Percentiles rank a stretch among this genome's conserved stretches.
Evolutionary conservation across 2,113 vertebrate species (phyloP).

Genomic region (Pristiophorus japonicus): DNA sequence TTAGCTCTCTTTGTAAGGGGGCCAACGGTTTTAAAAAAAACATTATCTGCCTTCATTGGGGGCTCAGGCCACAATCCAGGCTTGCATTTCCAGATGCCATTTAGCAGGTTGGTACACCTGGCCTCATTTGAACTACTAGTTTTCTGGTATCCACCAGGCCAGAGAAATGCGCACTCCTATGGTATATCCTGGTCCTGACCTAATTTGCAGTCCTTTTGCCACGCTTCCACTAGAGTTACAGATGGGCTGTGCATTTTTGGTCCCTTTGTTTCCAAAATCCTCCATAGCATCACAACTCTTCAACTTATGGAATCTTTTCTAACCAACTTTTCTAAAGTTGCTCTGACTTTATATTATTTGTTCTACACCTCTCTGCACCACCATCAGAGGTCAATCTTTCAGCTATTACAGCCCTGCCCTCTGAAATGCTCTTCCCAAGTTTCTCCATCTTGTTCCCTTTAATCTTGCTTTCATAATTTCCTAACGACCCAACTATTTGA

Average conservation of each 20-base stretch:
- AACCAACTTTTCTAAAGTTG: background rate
- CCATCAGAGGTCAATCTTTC: background rate
- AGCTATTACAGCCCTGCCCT: background rate
- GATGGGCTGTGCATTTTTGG: background rate
- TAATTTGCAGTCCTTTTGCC: background rate
- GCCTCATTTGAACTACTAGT: background rate
- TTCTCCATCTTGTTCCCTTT: background rate
- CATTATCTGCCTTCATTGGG: background rate
- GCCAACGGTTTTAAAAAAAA: background rate
- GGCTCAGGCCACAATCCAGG: background rate
- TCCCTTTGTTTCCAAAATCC: background rate
- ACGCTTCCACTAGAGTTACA: background rate
- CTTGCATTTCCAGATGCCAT: background rate
- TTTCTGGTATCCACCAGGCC: background rate
- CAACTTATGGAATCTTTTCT: background rate
- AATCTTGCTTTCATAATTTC: background rate
- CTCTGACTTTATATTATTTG: background rate
- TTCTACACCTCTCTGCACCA: background rate
- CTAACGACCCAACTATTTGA: background rate
- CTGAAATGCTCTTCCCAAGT: background rate
- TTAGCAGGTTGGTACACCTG: background rate
- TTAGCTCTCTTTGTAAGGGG: background rate
- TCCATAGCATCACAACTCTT: background rate
- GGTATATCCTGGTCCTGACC: background rate
- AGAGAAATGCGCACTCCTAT: background rate